Conservation (phyloP, 2,888 invertebrate genomes). For the Nematopogon swammerdamellus region DNA sequence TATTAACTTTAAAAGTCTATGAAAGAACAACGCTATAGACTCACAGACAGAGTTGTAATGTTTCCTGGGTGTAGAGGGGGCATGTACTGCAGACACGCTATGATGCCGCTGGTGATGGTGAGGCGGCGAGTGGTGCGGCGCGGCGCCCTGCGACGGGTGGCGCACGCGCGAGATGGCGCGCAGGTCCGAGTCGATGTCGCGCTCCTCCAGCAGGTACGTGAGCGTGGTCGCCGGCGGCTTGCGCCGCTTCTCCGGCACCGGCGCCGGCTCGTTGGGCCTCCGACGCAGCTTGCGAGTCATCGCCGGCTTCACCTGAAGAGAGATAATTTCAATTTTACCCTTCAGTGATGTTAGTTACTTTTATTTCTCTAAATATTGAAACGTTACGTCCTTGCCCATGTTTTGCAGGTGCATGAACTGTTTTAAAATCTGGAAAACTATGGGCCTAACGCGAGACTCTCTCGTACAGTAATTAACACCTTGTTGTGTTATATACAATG, state of each 20-base stretch:
- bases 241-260: slow-evolving; percentile 82
- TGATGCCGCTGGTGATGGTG: slow-evolving; percentile 27
- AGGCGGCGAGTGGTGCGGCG: slow-evolving; percentile 19
- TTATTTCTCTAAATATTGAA: too few species aligned
- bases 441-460: too few species aligned
- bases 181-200: slow-evolving; percentile 84
- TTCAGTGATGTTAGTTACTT: too few species aligned
- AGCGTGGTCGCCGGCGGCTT: slow-evolving; percentile 82
- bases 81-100: slow-evolving; percentile 4
- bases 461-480: too few species aligned
- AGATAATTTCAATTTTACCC: too few species aligned
- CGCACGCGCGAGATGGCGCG: slow-evolving; percentile 66
- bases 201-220: slow-evolving; percentile 84
- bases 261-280: slow-evolving; percentile 91
- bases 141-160: background rate
- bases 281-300: slow-evolving; percentile 90
- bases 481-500: too few species aligned
- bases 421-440: too few species aligned
- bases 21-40: too few species aligned
- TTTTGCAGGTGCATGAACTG: too few species aligned
- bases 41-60: slow-evolving; percentile 36
- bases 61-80: slow-evolving; percentile 25
- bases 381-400: too few species aligned
- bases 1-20: too few species aligned
- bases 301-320: slow-evolving; percentile 81